These are phyloP conservation scores for Ornithoptera alexandrae DNA, from an alignment of 2,888 invertebrate species.

Conservation along the genomic window DNA sequence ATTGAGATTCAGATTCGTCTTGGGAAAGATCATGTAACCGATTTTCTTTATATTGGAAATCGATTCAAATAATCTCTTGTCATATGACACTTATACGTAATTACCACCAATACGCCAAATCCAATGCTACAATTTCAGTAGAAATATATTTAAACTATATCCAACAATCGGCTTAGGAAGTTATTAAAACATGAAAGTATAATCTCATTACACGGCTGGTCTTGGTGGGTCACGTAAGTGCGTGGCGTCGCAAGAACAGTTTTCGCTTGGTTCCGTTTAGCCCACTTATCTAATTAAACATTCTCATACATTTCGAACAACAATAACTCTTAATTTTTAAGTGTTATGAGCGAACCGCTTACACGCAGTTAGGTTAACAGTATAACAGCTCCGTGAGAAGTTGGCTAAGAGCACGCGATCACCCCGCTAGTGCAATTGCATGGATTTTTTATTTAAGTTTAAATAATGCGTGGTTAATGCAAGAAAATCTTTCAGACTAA, in stretches of 20 bases:
- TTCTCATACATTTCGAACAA: slow-evolving; percentile 75
- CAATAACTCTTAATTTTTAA: slow-evolving; percentile 78
- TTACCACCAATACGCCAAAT: slow-evolving; percentile 2
- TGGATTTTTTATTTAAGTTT: slow-evolving; percentile 11
- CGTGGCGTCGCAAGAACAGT: slow-evolving; percentile 54
- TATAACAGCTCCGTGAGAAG: slow-evolving; percentile 71
- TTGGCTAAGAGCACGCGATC: slow-evolving; percentile 61
- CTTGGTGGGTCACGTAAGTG: slow-evolving; percentile 41
- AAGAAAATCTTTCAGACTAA: not conserved
- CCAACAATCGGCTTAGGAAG: slow-evolving; percentile 43
- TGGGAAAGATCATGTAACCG: too few species aligned
- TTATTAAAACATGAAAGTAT: slow-evolving; percentile 34
- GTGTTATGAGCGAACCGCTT: slow-evolving; percentile 74
- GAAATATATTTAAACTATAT: slow-evolving; percentile 37
- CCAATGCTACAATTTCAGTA: slow-evolving; percentile 8
- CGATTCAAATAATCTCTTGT: not conserved
- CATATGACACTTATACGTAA: not conserved
- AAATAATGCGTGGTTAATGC: not conserved
- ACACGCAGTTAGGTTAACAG: slow-evolving; percentile 74
- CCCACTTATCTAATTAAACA: slow-evolving; percentile 77
- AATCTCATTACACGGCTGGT: slow-evolving; percentile 43
- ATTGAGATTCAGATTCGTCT: too few species aligned
- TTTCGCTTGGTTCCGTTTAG: slow-evolving; percentile 63
- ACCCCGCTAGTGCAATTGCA: slow-evolving; percentile 39
- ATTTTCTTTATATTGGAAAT: not conserved